A percentile compares a stretch with the other conserved stretches of the same genome.
phyloP scores from a whole-genome alignment of 2,113 vertebrate species.

The Amphilophus citrinellus region DNA sequence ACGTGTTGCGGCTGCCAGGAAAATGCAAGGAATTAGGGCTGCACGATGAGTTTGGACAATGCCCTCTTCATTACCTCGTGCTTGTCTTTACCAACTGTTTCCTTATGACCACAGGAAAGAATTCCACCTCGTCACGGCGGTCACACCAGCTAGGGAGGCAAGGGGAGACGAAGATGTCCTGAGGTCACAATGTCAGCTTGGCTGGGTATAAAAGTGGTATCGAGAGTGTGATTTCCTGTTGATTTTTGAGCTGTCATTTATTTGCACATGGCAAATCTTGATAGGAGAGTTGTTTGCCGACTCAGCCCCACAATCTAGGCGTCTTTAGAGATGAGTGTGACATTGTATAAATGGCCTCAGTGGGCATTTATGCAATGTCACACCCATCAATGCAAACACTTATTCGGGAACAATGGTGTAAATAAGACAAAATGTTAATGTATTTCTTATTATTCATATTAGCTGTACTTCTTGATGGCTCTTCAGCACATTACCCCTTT shows the following conservation, averaged over 20 bases:
- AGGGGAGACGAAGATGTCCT: background rate
- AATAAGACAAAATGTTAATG: background rate
- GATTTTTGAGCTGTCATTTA: conserved; percentile 6
- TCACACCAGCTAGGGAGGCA: background rate
- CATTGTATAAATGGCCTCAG: conserved; percentile 8
- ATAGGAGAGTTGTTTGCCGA: conserved; percentile 23
- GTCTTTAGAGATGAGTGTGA: conserved; percentile 25
- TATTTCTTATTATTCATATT: background rate
- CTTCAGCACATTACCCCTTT: background rate
- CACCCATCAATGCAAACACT: background rate
- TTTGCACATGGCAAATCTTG: conserved; percentile 21
- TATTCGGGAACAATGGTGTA: background rate
- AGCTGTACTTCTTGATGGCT: background rate
- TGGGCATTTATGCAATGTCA: no score
- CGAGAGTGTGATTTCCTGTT: background rate
- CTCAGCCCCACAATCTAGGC: conserved; percentile 6
- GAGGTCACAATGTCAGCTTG: background rate
- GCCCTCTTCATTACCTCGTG: conserved; percentile 53
- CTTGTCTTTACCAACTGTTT: conserved; percentile 37
- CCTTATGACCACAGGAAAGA: conserved; percentile 50
- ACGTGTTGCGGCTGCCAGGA: background rate
- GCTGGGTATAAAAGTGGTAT: background rate
- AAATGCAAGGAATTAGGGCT: conserved; percentile 48
- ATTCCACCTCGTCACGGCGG: conserved; percentile 17
- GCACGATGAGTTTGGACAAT: conserved; percentile 49